Conservation (phyloP, 2,797 vertebrate species). For the Taenioides sp. region DNA sequence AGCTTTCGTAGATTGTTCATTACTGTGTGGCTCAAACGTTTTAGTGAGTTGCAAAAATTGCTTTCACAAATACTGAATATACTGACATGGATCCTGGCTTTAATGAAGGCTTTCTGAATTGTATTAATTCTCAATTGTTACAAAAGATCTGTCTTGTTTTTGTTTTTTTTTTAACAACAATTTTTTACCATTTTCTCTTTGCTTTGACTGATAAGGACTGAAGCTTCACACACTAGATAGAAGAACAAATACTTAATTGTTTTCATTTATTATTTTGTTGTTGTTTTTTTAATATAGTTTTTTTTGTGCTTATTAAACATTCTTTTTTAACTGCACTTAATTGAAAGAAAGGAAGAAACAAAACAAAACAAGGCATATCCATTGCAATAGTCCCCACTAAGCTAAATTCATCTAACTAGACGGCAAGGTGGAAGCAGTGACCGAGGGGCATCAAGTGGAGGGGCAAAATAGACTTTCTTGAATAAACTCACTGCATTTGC, state of each 20-base stretch:
- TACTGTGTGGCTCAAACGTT: neutral
- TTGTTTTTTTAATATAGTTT: neutral
- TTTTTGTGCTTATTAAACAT: neutral
- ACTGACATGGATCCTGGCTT: neutral
- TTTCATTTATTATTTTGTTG: too few relatives aligned
- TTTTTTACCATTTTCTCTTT: neutral
- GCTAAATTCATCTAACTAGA: conserved; percentile 27
- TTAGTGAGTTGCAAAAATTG: neutral
- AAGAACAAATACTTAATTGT: too few relatives aligned
- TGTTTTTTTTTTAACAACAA: too few relatives aligned
- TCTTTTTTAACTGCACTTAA: neutral
- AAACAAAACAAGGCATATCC: neutral
- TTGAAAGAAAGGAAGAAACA: neutral
- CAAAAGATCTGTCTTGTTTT: neutral
- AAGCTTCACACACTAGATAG: too few relatives aligned
- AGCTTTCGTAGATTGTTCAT: conserved; percentile 31
- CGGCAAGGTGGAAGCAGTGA: conserved; percentile 51
- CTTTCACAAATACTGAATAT: neutral
- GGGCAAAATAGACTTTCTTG: conserved; percentile 61
- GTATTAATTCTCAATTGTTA: neutral
- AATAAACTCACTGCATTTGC: conserved; percentile 74
- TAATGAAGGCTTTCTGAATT: neutral
- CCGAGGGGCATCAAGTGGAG: conserved; percentile 60
- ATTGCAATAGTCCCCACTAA: conserved; percentile 13
- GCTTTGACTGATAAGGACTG: neutral